A percentile compares a stretch with the other conserved stretches of the same genome.
Conservation (phyloP, 1,140 invertebrate species). For the Thaumatotibia leucotreta region DNA sequence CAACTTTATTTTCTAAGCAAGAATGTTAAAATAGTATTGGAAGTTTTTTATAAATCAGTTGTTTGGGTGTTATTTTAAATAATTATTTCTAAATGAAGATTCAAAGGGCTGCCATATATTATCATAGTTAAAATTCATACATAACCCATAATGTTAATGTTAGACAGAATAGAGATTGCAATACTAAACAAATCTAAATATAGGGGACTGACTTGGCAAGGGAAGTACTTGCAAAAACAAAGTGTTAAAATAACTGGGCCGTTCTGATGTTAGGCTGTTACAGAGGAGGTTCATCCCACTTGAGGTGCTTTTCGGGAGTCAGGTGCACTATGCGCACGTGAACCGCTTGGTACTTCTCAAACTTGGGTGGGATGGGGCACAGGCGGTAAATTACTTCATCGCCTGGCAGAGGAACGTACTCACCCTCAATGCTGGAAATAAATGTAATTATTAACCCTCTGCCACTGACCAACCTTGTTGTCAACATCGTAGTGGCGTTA, state of each 20-base stretch:
- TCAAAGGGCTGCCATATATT: not conserved
- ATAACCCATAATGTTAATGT: not conserved
- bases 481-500: too few species aligned
- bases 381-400: conserved; percentile 88
- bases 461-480: too few species aligned
- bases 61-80: too few species aligned
- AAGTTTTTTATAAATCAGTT: too few species aligned
- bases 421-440: conserved; percentile 90
- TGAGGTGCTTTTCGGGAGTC: conserved; percentile 85
- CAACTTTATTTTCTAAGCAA: not conserved
- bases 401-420: conserved; percentile 87
- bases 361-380: conserved; percentile 89
- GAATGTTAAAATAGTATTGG: not conserved
- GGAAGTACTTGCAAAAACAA: not conserved
- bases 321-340: conserved; percentile 89
- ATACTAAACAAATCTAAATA: not conserved
- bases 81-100: not conserved
- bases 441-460: too few species aligned
- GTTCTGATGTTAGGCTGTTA: conserved; percentile 28
- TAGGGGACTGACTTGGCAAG: not conserved
- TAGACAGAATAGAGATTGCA: not conserved
- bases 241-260: not conserved
- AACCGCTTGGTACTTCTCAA: conserved; percentile 90
- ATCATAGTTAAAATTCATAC: not conserved
- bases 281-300: conserved; percentile 82